phyloP scores from a whole-genome alignment of 2,888 invertebrate genomes.

The Brenthis hecate region DNA sequence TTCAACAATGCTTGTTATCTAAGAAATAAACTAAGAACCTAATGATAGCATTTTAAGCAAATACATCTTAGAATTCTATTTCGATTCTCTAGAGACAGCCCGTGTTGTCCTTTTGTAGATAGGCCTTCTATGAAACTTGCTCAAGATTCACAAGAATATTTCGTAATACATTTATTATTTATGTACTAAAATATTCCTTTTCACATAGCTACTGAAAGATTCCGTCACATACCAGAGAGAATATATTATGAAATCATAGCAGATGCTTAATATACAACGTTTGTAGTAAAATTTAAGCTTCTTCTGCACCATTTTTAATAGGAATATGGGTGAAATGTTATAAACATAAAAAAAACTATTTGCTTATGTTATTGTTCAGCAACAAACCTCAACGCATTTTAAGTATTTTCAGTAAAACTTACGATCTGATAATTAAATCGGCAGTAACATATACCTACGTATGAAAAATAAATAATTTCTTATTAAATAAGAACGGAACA shows the following conservation, averaged over 20 bases:
- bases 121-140: slow-evolving; percentile 25
- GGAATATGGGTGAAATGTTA: no score
- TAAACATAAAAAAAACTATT: no score
- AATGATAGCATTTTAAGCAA: slow-evolving; percentile 79
- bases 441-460: no score
- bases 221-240: slow-evolving; percentile 9
- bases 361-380: no score
- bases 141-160: slow-evolving; percentile 15
- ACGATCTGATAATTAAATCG: no score
- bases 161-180: slow-evolving; percentile 24
- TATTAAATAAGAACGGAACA: no score
- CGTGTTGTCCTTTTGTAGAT: slow-evolving; percentile 26
- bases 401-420: no score
- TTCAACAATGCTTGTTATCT: slow-evolving; percentile 83
- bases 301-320: no score
- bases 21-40: slow-evolving; percentile 76
- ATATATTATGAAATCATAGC: slow-evolving; percentile 1
- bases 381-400: no score
- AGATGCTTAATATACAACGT: no score
- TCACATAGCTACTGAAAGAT: slow-evolving; percentile 19
- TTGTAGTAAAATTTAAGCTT: no score
- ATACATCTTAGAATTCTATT: slow-evolving; percentile 51
- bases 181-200: slow-evolving; percentile 36
- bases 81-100: slow-evolving; percentile 32
- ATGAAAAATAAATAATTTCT: no score